Evolutionary conservation across 2,113 vertebrate species (phyloP).

Genomic region (Lota lota): DNA sequence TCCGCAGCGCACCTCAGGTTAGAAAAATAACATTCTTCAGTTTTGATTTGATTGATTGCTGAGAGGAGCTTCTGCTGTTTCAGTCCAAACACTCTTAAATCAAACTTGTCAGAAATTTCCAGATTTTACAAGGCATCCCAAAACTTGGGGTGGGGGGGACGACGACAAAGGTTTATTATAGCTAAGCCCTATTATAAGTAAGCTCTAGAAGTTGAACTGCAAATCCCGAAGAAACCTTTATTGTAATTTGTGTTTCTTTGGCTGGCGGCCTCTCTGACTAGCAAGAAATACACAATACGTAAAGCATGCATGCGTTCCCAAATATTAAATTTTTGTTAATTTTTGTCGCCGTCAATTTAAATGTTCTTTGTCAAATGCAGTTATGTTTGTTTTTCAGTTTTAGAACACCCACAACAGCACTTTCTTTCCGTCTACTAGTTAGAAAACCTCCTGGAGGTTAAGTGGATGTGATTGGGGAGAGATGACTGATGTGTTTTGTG

Average conservation of each 20-base stretch:
- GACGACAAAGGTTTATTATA: constrained; percentile 34
- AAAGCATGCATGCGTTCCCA: too few relatives aligned
- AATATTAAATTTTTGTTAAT: too few relatives aligned
- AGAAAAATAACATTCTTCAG: constrained; percentile 75
- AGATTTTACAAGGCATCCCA: constrained; percentile 63
- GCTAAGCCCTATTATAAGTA: too few relatives aligned
- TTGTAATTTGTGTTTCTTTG: too few relatives aligned
- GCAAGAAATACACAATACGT: too few relatives aligned
- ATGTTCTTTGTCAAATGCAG: too few relatives aligned
- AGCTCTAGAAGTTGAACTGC: too few relatives aligned
- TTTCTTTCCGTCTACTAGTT: background rate
- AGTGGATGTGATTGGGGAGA: constrained; percentile 30
- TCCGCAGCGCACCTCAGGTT: constrained; percentile 62
- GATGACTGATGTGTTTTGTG: constrained; percentile 46
- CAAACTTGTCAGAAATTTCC: constrained; percentile 72
- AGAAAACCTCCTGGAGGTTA: constrained; percentile 11
- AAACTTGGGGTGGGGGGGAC: background rate
- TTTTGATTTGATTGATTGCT: constrained; percentile 72
- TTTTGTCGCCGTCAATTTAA: too few relatives aligned
- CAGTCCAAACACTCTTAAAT: constrained; percentile 77
- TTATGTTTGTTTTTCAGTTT: background rate
- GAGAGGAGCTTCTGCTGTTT: constrained; percentile 73
- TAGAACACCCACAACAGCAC: too few relatives aligned
- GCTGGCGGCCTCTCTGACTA: too few relatives aligned
- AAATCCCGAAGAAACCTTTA: too few relatives aligned